Evolutionary conservation across 1,140 invertebrate genomes (phyloP), one percentile per base, ranked within the genome.

Genomic region (Luehdorfia chinensis): DNA sequence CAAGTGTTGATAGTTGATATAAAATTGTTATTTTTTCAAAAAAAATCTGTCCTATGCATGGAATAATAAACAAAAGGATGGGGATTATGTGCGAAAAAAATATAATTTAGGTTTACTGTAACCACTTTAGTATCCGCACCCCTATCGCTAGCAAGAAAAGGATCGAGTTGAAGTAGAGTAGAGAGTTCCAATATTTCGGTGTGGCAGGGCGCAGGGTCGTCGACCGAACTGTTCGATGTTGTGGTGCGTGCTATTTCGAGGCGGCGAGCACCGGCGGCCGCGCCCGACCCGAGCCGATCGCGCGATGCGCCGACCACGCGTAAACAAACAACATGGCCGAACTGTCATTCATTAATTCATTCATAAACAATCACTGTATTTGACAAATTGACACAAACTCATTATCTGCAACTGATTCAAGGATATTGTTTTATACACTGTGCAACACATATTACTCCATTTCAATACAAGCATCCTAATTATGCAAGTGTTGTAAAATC

Each of bases 311-410:
- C 5, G 2, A 11, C 28, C 64, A 65, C 66, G 73, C 79, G 80
- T 84, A 83, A 83, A 84, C 78, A 85, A 81, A 85, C 66, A 59
- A 61, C 72, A 81, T 79, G 75, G 74, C 75, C 59, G 72, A 76
- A 73, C 72, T 81, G 78, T 83, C 81, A 85, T 85, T 85, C 78
- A 83, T 50, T 77, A 75, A 80, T 80, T 79, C 81, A 85, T 83
- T 85, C 81, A 84, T 79, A 73, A 73, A 60, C 51, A 55, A 80
- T 76, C 66, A 74, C 64, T 74, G 74, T 70, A 74, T 73, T 79
- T 79, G 71, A 74, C 73, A 69, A 78, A 78, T 67, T 63, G 62
- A 73, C 59, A 62, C 62, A 66, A 59, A 67, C 58, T 66, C 54
- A 70, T 66, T 69, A 70, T 66, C 54, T 59, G 50, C 36, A 44